Base-by-base conservation (phyloP, 2,113 vertebrate genomes). In the Thalassoma bifasciatum region DNA sequence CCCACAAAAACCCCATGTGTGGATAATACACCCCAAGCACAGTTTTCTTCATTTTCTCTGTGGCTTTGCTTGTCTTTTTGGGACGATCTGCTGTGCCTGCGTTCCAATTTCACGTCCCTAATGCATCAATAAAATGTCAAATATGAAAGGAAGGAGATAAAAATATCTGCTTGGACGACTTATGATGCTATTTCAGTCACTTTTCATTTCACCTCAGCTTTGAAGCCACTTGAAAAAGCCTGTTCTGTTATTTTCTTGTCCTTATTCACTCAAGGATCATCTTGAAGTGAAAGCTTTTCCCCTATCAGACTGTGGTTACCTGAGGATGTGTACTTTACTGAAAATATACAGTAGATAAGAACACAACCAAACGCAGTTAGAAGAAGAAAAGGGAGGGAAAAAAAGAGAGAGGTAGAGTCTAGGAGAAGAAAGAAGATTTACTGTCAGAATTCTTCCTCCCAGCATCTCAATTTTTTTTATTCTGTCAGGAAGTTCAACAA, bases 101-200 rank as follows among this genome's bases (percentile, higher is more conserved):
- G 76, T 73, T 79, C 72, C 58, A 59, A 72, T 86, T 81, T 73
- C 36, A 24, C 13, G 14, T 75, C 56, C 82, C 76, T 73, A 70
- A 82, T 75, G 60, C 74, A 70, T 84, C 83, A 84, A 75, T 79
- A 83, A 85, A 69, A 80, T 79, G 85, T 81, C 86, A 86, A 83
- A 86, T 64, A 71, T 54, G 37, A 85, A 72, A 76, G 51, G 34
- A 61, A 49, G 60, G 47, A 75, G 84, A 76, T 77, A 83, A 89
- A 89, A 89, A 88, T 88, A 91, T 83, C 86, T 38, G 30, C 56
- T 52, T 30, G 68, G 62, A 75, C 11, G 44, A 68, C 65, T 81
- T 71, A 50, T 61, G 71, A 76, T 75, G 71, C 74, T 87, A 90
- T 90, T 89, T 86, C 46, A 84, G 81, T 78, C 38, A 22, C 11